Base-by-base conservation (phyloP, 2,888 invertebrate genomes). In the Ennomos fuscantarius region DNA sequence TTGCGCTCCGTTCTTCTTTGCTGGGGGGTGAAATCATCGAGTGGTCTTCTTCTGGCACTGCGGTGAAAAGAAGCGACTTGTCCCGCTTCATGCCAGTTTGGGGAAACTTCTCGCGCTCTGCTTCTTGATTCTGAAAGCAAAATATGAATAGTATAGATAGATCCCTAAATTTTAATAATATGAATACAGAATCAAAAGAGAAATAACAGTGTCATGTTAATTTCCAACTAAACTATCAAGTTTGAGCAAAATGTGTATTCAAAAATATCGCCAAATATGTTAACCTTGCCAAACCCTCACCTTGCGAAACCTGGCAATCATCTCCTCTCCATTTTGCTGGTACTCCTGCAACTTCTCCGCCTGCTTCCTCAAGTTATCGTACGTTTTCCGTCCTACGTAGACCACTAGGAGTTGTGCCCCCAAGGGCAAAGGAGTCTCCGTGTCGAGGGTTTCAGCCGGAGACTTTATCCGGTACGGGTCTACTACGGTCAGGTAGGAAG, bases 391-490 rank as follows among this genome's bases (percentile, higher is more conserved):
- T 0, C 94, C 93, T 32, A 98, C 93, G 75, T 96, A 97, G 0
- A 97, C 95, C 31, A 94, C 94, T 35, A 98, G 85, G 59, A 98
- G 93, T 78, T 97, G 96, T 0, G 97, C 96, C 0, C 97, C 97
- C 12, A 95, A 87, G 0, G 97, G 97, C 54, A 97, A 84, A 46
- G 96, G 95, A 67, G 96, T 96, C 65, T 94, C 94, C 0, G 93
- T 92, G 43, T 86, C 77, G 35, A 96, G 87, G 40, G 92, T 89
- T 79, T 97, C 96, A 0, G 96, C 97, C 0, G 97, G 96, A 0
- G 95, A 95, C 89, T 96, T 97, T 80, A 97, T 95, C 70, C 96
- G 93, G 77, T 96, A 96, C 0, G 97, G 97, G 88, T 97, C 97
- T 33, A 96, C 96, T 55, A 97, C 94, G 10, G 97, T 95, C 8